Evolutionary conservation across 2,113 vertebrate genomes (phyloP), one percentile per base, ranked within the genome.

Genomic region (Scortum barcoo): DNA sequence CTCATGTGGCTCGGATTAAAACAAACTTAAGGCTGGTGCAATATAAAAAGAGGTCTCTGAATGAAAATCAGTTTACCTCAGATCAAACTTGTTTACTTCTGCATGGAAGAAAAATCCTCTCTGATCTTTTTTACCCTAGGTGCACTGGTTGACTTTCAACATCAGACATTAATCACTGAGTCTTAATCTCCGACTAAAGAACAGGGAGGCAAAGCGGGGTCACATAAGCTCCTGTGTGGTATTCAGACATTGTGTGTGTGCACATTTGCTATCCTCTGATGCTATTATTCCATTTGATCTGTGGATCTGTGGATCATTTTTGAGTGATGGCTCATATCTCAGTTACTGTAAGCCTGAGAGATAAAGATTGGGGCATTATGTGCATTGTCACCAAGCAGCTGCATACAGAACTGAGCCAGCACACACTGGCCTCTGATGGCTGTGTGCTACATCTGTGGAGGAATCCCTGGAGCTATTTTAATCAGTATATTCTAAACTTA

Each of bases 1-100:
- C 88, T 89, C 83, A 44, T 80, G 85, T 65, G 89, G 79, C 58
- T 66, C 2, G n/a, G 89, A 87, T 92, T 91, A 90, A 89, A 90
- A 84, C 72, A 86, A 85, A 90, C 44, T 70, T 73, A 70, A n/a
- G 62, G 33, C 65, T 28, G 60, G 36, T 20, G 42, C 71, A 82
- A 71, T 88, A 84, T 76, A 72, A 81, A 83, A 78, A 86, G 51
- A 72, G 40, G 72, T 80, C 65, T 60, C 65, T 67, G 69, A 86
- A 83, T 89, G 17, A 83, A 83, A 88, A 84, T 83, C 74, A 58
- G 30, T 85, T 78, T 79, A 86, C 65, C 67, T 87, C 61, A 67
- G 84, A 83, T 83, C 73, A 78, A 88, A 85, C 63, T 81, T 84
- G 72, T 83, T 89, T 86, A 76, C 75, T 80, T 68, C 61, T 68